These are phyloP conservation scores for Ectropis crepuscularia DNA, from an alignment of 2,888 invertebrate species.

Conservation along the genomic window DNA sequence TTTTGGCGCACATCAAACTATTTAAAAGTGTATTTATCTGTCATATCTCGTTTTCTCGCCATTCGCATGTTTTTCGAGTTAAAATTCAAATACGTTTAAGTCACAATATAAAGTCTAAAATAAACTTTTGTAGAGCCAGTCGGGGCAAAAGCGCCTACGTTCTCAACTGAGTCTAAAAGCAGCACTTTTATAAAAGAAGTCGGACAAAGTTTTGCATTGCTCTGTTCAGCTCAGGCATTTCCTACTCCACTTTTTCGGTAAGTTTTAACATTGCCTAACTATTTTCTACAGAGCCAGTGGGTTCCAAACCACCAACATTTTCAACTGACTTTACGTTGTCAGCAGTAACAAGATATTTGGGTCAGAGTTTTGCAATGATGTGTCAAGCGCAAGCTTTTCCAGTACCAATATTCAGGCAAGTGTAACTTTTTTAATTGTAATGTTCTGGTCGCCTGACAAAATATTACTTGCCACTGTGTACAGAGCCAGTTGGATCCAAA, in stretches of 20 bases:
- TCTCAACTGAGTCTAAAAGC: constrained; percentile 86
- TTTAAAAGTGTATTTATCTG: not conserved
- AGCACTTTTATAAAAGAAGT: constrained; percentile 85
- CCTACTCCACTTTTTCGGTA: constrained; percentile 87
- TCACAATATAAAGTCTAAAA: not conserved
- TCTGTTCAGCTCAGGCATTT: constrained; percentile 86
- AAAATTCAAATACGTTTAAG: constrained; percentile 15
- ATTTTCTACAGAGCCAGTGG: constrained; percentile 84
- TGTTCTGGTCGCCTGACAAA: not conserved
- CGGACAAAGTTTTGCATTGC: constrained; percentile 85
- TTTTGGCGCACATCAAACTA: too few relatives aligned
- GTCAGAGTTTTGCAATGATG: constrained; percentile 86
- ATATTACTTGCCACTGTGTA: constrained; percentile 49
- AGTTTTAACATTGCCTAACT: constrained; percentile 54
- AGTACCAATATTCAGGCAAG: constrained; percentile 89
- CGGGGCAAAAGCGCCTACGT: constrained; percentile 86
- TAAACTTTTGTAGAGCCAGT: constrained; percentile 81
- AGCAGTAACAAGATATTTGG: constrained; percentile 83
- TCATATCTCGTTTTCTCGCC: not conserved
- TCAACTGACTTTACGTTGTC: constrained; percentile 85
- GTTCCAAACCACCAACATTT: constrained; percentile 86
- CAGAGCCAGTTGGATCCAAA: constrained; percentile 89
- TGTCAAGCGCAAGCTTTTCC: constrained; percentile 90
- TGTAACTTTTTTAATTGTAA: constrained; percentile 34
- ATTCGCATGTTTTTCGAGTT: constrained; percentile 5